These are phyloP conservation scores for Megaceryle torquata DNA, from an alignment of 2,113 vertebrate species.

Conservation along the genomic window DNA sequence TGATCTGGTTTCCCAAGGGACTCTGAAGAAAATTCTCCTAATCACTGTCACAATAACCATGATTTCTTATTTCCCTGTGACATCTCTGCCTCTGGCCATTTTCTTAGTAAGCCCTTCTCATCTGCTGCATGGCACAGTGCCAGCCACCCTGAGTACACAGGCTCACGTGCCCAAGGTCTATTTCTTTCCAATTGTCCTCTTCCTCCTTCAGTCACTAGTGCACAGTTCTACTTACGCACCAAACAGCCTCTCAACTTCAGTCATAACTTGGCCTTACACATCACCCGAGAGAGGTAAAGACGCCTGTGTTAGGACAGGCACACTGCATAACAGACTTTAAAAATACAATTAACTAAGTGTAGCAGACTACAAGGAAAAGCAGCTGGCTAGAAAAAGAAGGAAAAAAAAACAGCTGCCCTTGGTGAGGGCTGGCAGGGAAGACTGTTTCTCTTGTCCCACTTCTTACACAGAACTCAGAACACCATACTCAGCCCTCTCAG, in stretches of 20 bases:
- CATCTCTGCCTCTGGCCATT: not conserved
- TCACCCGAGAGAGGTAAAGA: not conserved
- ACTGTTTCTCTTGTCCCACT: not conserved
- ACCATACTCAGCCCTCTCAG: not conserved
- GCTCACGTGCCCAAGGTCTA: rapidly evolving
- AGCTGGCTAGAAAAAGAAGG: not conserved
- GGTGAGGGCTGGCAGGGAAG: not conserved
- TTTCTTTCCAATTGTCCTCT: not conserved
- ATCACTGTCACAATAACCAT: rapidly evolving
- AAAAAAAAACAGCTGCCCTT: not conserved
- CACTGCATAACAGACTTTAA: not conserved
- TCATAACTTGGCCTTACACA: not conserved
- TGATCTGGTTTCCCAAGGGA: not conserved
- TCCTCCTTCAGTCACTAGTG: not conserved
- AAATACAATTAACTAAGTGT: not conserved
- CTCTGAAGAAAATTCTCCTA: not conserved
- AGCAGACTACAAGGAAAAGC: not conserved
- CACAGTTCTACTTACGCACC: rapidly evolving
- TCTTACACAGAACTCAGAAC: not conserved
- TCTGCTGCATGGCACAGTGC: not conserved
- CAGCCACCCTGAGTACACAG: not conserved
- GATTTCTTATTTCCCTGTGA: not conserved
- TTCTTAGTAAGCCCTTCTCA: not conserved
- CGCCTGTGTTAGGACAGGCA: not conserved
- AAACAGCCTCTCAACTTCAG: not conserved